Evolutionary conservation across 1,140 invertebrate species (phyloP).

Genomic region (Neotoxoptera formosana): DNA sequence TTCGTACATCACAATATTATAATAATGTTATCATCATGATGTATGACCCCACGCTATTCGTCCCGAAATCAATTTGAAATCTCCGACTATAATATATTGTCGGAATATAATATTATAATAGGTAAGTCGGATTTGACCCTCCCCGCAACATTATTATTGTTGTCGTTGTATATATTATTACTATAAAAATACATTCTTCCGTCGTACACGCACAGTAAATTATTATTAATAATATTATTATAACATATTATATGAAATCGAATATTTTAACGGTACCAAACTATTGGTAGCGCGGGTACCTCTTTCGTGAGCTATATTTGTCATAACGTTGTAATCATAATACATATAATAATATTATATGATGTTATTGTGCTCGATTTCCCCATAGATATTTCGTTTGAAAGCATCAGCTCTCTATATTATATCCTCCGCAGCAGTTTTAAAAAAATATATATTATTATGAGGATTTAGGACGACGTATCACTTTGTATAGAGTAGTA

Average conservation of each 20-base stretch:
- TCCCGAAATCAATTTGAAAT: background rate
- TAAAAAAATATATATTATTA: too few species aligned
- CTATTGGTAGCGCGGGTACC: background rate
- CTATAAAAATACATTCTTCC: background rate
- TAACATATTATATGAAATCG: background rate
- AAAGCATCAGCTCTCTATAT: too few species aligned
- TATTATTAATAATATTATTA: background rate
- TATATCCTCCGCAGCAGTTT: too few species aligned
- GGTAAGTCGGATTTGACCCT: background rate
- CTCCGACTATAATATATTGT: background rate
- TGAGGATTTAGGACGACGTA: background rate
- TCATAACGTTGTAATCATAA: background rate
- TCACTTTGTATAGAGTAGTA: too few species aligned
- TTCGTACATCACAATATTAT: too few species aligned
- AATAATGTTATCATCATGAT: background rate
- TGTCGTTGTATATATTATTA: background rate
- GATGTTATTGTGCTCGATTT: too few species aligned
- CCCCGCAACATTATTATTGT: background rate
- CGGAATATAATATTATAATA: too few species aligned
- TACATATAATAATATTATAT: too few species aligned
- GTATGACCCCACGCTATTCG: too few species aligned
- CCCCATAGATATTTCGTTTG: too few species aligned
- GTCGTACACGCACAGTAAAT: background rate
- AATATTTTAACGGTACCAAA: background rate
- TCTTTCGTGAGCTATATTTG: background rate